Evolutionary conservation across 2,113 vertebrate genomes (phyloP), one percentile per base, ranked within the genome.

Genomic region (Ceratotherium simum): DNA sequence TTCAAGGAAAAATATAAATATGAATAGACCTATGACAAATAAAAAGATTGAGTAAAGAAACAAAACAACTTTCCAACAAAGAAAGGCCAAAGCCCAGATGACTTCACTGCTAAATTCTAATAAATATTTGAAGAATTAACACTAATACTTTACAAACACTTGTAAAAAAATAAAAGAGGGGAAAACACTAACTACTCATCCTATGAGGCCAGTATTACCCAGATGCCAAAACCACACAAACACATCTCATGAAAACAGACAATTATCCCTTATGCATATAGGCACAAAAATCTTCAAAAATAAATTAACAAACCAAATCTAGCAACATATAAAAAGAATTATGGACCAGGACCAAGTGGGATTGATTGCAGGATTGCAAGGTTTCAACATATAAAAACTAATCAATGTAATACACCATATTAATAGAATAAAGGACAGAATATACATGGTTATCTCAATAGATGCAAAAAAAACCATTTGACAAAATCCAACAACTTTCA

Each of bases 271-370:
- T 75, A 92, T 36, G 67, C 54, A 67, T 29, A 69, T 4, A 90
- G 25, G 81, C 18, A 69, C 62, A 60, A 84, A 91, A 91, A 36
- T 29, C 51, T 69, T 81, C 42, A 27, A 81, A 36, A 81, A 39
- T 72, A 88, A 96, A 82, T 58, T 56, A 80, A 81, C 76, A 78
- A 90, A 76, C 46, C 58, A 90, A 67, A 83, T 48, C 67, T 75
- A 67, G 23, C 27, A 88, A 79, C 17, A 51, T 54, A 86, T 36
- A 69, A 51, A 70, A 85, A n/a, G 33, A 23, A 70, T 60, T 51
- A 42, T 10, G 33, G 23, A 56, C 76, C 16, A 58, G 31, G 36
- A 80, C 3, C 13, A 81, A 95, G n/a, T 54, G 17, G 18, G 42
- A 84, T 0, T 84, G 56, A 64, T 0, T 75, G 20, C 27, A 76